Conservation (phyloP, 2,888 invertebrate species). For the Kryphioiulus occultus region DNA sequence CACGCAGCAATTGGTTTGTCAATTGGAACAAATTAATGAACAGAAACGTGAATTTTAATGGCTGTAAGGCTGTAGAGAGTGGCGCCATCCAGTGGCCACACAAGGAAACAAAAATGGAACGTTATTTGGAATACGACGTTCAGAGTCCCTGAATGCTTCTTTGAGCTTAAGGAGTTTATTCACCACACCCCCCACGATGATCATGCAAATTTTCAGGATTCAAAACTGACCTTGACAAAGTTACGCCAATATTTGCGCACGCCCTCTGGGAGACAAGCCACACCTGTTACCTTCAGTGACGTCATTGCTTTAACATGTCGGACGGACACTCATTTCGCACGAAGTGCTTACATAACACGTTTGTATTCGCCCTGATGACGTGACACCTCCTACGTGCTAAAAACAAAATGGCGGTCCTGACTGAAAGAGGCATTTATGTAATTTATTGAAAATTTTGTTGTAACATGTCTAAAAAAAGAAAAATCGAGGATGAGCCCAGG, state of each 20-base stretch:
- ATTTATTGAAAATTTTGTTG: too few relatives aligned
- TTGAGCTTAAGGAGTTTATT: neutral
- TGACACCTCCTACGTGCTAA: neutral
- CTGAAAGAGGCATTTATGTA: neutral
- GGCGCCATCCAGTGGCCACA: neutral
- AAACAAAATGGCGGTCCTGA: neutral
- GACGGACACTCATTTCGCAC: neutral
- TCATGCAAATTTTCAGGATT: constrained; percentile 23
- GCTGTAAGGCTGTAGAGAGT: neutral
- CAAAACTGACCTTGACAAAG: constrained; percentile 7
- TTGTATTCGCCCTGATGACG: neutral
- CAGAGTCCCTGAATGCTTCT: neutral
- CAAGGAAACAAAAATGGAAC: neutral
- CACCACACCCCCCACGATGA: neutral
- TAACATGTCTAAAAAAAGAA: too few relatives aligned
- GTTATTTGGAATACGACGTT: neutral
- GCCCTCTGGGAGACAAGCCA: neutral
- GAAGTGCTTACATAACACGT: neutral
- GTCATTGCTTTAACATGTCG: neutral
- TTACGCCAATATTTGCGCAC: constrained; percentile 23
- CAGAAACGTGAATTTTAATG: too few relatives aligned
- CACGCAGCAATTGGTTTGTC: too few relatives aligned
- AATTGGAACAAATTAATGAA: too few relatives aligned
- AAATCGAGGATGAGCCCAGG: neutral
- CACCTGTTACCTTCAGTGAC: constrained; percentile 12